Percentiles rank a stretch among this genome's conserved stretches.
phyloP scores from a whole-genome alignment of 2,113 vertebrate species.

The Madoqua kirkii region DNA sequence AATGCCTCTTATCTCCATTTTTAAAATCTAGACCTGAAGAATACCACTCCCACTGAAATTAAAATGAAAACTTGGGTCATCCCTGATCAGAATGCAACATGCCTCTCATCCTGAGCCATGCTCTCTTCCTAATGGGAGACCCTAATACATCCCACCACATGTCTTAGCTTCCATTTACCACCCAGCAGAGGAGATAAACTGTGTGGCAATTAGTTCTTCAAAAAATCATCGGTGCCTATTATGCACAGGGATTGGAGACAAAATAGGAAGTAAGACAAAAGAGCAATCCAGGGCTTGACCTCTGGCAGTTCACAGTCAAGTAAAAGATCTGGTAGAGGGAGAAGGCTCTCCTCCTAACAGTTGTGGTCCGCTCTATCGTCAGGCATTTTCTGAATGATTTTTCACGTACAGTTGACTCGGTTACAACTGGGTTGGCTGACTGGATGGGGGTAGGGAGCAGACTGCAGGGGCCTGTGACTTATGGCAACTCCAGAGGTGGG shows the following conservation, averaged over 20 bases:
- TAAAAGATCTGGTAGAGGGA: neutral
- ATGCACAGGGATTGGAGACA: neutral
- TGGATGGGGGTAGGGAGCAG: too few species aligned
- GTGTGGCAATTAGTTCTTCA: neutral
- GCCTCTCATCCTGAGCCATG: neutral
- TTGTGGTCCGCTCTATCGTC: neutral
- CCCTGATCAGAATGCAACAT: neutral
- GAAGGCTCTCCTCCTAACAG: neutral
- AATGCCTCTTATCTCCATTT: neutral
- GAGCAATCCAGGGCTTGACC: neutral
- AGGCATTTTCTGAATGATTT: neutral
- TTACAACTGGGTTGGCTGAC: neutral
- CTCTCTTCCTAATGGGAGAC: neutral
- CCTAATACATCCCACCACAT: neutral
- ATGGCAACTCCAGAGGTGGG: neutral
- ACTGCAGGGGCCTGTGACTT: rapidly evolving
- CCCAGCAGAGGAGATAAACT: neutral
- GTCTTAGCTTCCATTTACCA: neutral
- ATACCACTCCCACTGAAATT: neutral
- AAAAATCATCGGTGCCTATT: neutral
- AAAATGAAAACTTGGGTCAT: neutral
- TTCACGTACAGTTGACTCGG: neutral
- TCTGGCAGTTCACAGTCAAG: neutral
- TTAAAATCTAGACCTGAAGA: neutral
- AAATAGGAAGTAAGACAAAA: neutral